Conservation (phyloP, 2,888 invertebrate genomes). For the Dasypogon diadema region DNA sequence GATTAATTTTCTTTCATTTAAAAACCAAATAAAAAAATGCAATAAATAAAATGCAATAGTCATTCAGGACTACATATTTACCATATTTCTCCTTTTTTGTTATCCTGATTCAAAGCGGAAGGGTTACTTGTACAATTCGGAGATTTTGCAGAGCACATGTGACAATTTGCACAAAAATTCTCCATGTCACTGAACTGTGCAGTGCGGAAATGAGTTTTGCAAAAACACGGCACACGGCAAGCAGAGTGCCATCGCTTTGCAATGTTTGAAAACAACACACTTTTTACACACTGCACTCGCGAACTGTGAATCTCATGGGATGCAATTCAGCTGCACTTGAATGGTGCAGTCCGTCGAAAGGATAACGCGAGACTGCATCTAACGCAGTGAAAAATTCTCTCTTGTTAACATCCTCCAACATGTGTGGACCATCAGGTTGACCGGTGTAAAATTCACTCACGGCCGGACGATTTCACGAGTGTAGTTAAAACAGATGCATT, state of each 20-base stretch:
- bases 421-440: constrained; percentile 42
- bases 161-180: not conserved
- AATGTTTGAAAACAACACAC: not conserved
- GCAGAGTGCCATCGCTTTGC: not conserved
- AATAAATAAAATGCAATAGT: too few relatives aligned
- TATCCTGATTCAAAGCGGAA: not conserved
- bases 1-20: too few relatives aligned
- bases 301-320: not conserved
- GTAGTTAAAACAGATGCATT: constrained; percentile 25
- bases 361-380: constrained; percentile 41
- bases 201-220: not conserved
- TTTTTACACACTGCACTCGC: constrained; percentile 8
- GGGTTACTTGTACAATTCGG: not conserved
- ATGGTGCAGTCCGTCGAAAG: constrained; percentile 11
- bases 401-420: constrained; percentile 46
- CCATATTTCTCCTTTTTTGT: too few relatives aligned
- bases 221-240: not conserved
- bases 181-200: not conserved
- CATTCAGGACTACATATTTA: too few relatives aligned
- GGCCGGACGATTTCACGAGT: constrained; percentile 6
- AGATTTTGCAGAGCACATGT: not conserved
- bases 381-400: constrained; percentile 32
- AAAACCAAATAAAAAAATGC: too few relatives aligned
- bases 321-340: not conserved
- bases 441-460: constrained; percentile 32